A percentile compares a stretch with the other conserved stretches of the same genome.
Evolutionary conservation across 2,888 invertebrate species (phyloP).

Genomic region (Pinctada fucata): DNA sequence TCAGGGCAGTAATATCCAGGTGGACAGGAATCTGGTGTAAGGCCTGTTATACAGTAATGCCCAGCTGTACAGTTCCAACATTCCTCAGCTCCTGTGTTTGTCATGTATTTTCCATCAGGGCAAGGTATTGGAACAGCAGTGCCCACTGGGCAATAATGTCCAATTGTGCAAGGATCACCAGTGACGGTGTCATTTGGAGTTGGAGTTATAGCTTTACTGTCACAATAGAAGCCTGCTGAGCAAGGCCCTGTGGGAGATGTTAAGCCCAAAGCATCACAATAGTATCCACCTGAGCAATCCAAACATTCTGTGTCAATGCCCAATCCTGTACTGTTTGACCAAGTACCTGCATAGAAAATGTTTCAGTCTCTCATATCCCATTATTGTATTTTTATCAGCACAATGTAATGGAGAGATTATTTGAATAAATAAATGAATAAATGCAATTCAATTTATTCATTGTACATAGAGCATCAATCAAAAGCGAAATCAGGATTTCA

Average conservation of each 20-base stretch:
- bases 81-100: conserved; percentile 60
- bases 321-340: conserved; percentile 69
- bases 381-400: too few relatives aligned
- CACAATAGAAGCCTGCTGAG: conserved; percentile 69
- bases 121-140: conserved; percentile 65
- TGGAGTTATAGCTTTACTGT: conserved; percentile 57
- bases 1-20: conserved; percentile 73
- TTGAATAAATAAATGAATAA: too few relatives aligned
- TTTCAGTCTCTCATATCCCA: too few relatives aligned
- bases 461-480: too few relatives aligned
- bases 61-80: conserved; percentile 71
- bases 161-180: conserved; percentile 69
- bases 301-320: conserved; percentile 52
- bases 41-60: conserved; percentile 64
- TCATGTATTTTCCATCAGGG: conserved; percentile 65
- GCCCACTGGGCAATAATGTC: conserved; percentile 72
- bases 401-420: too few relatives aligned
- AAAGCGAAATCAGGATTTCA: too few relatives aligned
- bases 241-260: conserved; percentile 68
- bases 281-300: conserved; percentile 59
- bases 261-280: conserved; percentile 69
- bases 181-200: conserved; percentile 68
- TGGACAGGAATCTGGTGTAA: conserved; percentile 65
- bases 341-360: conserved; percentile 41
- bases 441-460: too few relatives aligned